Percentiles rank a stretch among this genome's conserved stretches.
Conservation (phyloP, 2,888 invertebrate genomes). For the Ramazzottius varieornatus region DNA sequence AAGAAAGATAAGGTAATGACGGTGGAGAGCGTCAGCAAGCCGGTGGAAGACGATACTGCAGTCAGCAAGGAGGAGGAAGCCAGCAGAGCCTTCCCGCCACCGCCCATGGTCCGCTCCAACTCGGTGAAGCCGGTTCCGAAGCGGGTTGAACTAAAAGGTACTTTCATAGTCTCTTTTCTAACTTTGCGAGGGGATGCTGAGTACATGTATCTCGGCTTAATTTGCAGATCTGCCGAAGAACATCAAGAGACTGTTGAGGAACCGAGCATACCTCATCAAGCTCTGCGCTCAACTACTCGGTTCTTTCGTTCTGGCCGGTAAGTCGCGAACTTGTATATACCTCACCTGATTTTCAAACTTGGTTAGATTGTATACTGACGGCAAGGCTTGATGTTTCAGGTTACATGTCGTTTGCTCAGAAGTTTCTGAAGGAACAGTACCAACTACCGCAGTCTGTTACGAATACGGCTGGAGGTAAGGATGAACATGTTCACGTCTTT, state of each 20-base stretch:
- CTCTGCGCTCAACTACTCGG: neutral
- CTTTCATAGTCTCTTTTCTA: too few species aligned
- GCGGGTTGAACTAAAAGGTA: too few species aligned
- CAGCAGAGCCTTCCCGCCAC: too few species aligned
- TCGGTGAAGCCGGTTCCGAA: too few species aligned
- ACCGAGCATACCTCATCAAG: neutral
- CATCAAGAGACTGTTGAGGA: neutral
- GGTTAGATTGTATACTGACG: neutral
- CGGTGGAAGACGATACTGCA: too few species aligned
- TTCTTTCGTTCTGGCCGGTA: neutral
- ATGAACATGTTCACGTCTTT: neutral
- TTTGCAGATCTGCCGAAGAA: neutral
- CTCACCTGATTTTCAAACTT: neutral
- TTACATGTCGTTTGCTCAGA: neutral
- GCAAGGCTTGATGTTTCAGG: neutral
- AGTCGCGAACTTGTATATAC: neutral
- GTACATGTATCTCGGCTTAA: too few species aligned
- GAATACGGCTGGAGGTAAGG: neutral
- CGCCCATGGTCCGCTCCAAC: too few species aligned
- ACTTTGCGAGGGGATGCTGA: too few species aligned
- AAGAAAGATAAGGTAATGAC: too few species aligned
- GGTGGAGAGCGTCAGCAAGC: too few species aligned
- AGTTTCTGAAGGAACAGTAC: conserved; percentile 1
- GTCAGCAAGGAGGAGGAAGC: too few species aligned
- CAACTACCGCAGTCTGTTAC: neutral